A percentile compares a stretch with the other conserved stretches of the same genome.
Evolutionary conservation across 2,113 vertebrate genomes (phyloP).

Genomic region (Oophaga pumilio): DNA sequence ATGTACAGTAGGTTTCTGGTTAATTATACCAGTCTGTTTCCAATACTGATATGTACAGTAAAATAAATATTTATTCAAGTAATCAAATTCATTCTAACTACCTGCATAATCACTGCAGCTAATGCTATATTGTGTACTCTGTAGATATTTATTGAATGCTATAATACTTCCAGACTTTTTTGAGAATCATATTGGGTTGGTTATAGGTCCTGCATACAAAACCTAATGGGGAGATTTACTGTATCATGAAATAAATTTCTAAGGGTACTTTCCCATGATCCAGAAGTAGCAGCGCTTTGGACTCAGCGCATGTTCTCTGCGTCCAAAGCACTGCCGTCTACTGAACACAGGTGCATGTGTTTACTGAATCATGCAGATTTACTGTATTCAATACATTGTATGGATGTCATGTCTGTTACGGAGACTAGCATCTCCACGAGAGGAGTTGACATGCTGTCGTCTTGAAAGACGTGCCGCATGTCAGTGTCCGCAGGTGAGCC

Average conservation of each 20-base stretch:
- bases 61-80: slow-evolving; percentile 34
- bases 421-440: too few relatives aligned
- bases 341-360: too few relatives aligned
- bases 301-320: too few relatives aligned
- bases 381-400: too few relatives aligned
- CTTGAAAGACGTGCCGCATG: too few relatives aligned
- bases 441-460: too few relatives aligned
- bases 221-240: not conserved
- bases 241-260: not conserved
- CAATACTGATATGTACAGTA: slow-evolving; percentile 30
- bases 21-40: slow-evolving; percentile 32
- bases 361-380: too few relatives aligned
- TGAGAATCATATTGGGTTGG: not conserved
- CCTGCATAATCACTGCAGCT: not conserved
- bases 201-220: not conserved
- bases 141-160: not conserved
- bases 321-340: too few relatives aligned
- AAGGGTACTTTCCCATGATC: too few relatives aligned
- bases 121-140: not conserved
- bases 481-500: too few relatives aligned
- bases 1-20: slow-evolving; percentile 31
- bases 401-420: too few relatives aligned
- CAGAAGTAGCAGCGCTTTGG: too few relatives aligned
- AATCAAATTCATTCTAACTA: slow-evolving; percentile 7
- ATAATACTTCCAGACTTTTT: not conserved